phyloP scores from a whole-genome alignment of 2,113 vertebrate genomes.

The Ciconia maguari region DNA sequence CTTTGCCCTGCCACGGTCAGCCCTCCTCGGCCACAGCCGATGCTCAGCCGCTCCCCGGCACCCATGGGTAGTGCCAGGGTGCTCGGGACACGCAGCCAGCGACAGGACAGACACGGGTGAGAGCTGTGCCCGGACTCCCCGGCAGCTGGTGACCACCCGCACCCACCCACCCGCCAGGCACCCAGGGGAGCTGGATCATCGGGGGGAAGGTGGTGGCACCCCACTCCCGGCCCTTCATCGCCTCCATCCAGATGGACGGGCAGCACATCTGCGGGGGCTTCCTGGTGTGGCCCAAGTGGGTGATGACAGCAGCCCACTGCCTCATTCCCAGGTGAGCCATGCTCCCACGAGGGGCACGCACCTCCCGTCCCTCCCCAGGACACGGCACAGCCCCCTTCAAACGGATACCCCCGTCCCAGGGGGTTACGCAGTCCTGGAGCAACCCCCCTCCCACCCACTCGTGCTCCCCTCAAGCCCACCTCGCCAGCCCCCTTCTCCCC shows the following conservation, averaged over 20 bases:
- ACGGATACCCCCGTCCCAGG: rapidly evolving
- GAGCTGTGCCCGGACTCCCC: rapidly evolving
- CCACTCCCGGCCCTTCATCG: slow-evolving; percentile 84
- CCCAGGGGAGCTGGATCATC: slow-evolving; percentile 69
- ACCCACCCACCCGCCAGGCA: slow-evolving; percentile 38
- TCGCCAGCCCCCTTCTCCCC: neutral
- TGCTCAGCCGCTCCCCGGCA: rapidly evolving
- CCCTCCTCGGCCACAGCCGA: neutral
- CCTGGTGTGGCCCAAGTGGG: slow-evolving; percentile 67
- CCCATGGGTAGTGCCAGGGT: rapidly evolving
- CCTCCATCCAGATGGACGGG: slow-evolving; percentile 63
- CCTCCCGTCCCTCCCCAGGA: rapidly evolving
- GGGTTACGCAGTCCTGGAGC: neutral
- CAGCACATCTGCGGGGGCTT: slow-evolving; percentile 67
- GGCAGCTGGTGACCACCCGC: rapidly evolving
- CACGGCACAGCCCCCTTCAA: rapidly evolving
- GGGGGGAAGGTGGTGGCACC: slow-evolving; percentile 71
- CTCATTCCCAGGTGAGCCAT: slow-evolving; percentile 46
- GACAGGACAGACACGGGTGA: neutral
- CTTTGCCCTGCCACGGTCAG: neutral
- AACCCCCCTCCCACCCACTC: no score
- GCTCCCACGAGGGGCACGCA: rapidly evolving
- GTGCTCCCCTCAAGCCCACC: no score
- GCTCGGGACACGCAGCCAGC: neutral
- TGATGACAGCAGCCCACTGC: slow-evolving; percentile 75